Evolutionary conservation across 2,113 vertebrate species (phyloP), one percentile per base, ranked within the genome.

Genomic region (Hemiprocne comata): DNA sequence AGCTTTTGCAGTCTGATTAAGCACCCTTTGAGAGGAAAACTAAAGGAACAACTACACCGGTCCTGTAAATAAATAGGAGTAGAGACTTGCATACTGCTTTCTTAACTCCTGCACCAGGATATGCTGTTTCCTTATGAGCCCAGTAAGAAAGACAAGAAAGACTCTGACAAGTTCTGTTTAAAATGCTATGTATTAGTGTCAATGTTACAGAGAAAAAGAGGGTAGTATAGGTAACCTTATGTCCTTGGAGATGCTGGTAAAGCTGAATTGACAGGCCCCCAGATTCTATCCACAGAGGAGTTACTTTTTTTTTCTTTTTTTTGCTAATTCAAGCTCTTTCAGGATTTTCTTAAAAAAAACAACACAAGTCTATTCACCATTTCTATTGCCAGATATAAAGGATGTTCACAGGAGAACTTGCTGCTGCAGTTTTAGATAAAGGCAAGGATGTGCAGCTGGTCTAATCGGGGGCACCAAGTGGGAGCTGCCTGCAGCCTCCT

Each of bases 401-500:
- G 42, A 38, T 33, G 13, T 14, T 75, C 20, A 34, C 46, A 26
- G 7, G 33, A 70, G 61, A 46, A 46, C n/a, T 71, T 58, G 25
- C 26, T 73, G 77, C 74, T 92, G 74, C 34, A 42, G 38, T 42
- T 87, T 82, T 48, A 81, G 73, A 23, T 31, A 29, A 34, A 79
- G 38, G 29, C 2, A 7, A 89, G 46, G 46, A 31, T 2, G 5
- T 1, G 17, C 26, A 57, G 46, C n/a, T 23, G 33, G 15, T 65
- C 36, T 40, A 29, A 60, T 18, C 1, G 1, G 0, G 0, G 13
- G 23, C 29, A 38, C 17, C 5, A 7, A 61, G 62, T 2, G 10
- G 38, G 40, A 80, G 46, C 24, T 64, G 31, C 14, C 19, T 62
- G 36, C 57, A 74, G 55, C n/a, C 26, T 62, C 17, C 61, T n/a